phyloP scores from a whole-genome alignment of 1,140 invertebrate genomes.

The Listronotus bonariensis region DNA sequence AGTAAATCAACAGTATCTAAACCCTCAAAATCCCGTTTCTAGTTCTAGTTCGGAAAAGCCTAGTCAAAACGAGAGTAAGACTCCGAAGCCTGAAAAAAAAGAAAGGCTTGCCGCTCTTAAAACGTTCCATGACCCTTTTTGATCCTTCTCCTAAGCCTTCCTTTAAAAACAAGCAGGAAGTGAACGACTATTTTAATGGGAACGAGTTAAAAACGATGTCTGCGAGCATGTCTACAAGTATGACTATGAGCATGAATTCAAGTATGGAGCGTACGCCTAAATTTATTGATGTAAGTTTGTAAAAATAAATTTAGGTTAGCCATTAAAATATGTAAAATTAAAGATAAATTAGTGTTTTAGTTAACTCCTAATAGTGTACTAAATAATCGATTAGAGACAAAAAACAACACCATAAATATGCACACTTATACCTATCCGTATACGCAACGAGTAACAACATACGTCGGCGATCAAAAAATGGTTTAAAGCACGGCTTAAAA shows the following conservation, averaged over 20 bases:
- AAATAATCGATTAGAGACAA: too few relatives aligned
- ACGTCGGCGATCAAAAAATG: too few relatives aligned
- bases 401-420: too few relatives aligned
- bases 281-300: neutral
- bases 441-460: too few relatives aligned
- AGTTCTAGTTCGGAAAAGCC: conserved; percentile 13
- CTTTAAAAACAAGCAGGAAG: conserved; percentile 44
- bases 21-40: conserved; percentile 22
- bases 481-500: too few relatives aligned
- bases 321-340: too few relatives aligned
- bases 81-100: conserved; percentile 28
- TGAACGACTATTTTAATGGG: conserved; percentile 42
- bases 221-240: conserved; percentile 19
- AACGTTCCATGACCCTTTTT: conserved; percentile 40
- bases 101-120: conserved; percentile 37
- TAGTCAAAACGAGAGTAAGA: neutral
- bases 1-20: conserved; percentile 21
- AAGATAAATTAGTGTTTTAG: too few relatives aligned
- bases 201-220: conserved; percentile 23
- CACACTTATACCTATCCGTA: too few relatives aligned
- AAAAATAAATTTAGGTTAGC: too few relatives aligned
- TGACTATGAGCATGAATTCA: conserved; percentile 4
- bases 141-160: conserved; percentile 39
- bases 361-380: too few relatives aligned
- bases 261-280: conserved; percentile 5